A percentile compares a stretch with the other conserved stretches of the same genome.
phyloP scores from a whole-genome alignment of 92 coral and sea anemone genomes.

The Meandrina meandrites region DNA sequence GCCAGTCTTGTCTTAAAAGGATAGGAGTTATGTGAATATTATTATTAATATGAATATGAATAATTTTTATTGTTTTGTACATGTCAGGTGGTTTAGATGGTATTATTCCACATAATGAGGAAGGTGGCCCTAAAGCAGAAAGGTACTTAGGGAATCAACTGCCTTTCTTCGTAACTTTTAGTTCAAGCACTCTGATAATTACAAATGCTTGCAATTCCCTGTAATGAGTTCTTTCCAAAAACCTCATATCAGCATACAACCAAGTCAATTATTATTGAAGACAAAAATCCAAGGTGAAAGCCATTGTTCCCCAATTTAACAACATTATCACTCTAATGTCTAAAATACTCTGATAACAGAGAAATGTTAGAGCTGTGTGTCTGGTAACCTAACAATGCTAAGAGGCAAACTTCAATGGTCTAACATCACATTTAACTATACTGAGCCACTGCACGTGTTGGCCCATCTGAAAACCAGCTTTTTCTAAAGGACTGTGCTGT shows the following conservation, averaged over 20 bases:
- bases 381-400: background rate
- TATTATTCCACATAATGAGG: background rate
- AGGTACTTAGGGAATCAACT: background rate
- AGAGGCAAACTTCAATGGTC: background rate
- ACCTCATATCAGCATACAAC: too few relatives aligned
- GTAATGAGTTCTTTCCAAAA: background rate
- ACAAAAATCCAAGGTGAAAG: background rate
- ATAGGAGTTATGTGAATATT: background rate
- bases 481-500: background rate
- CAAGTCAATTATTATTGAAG: too few relatives aligned
- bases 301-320: background rate
- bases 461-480: background rate
- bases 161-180: background rate
- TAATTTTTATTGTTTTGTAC: background rate
- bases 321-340: background rate
- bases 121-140: background rate
- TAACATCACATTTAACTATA: background rate
- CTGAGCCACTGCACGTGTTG: background rate
- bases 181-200: background rate
- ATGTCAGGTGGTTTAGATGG: conserved; percentile 11
- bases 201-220: background rate
- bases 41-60: background rate
- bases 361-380: background rate
- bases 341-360: too few relatives aligned
- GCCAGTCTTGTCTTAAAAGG: too few relatives aligned